Conservation (phyloP, 2,113 vertebrate genomes). For the Tachycineta bicolor region DNA sequence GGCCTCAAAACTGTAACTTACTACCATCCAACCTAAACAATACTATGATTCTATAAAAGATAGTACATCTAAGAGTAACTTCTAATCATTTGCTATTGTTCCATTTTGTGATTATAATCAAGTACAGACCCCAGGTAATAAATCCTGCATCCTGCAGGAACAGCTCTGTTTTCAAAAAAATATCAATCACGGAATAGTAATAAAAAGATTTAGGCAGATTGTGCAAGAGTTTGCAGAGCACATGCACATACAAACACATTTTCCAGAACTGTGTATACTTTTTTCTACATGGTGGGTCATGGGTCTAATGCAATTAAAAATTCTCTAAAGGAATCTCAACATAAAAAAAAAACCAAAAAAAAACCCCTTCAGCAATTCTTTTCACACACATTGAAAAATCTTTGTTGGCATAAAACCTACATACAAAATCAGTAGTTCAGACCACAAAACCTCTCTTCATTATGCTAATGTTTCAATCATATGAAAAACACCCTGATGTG, state of each 20-base stretch:
- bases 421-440: background rate
- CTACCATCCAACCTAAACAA: background rate
- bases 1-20: background rate
- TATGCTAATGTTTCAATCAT: slow-evolving; percentile 34
- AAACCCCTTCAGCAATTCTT: background rate
- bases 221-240: background rate
- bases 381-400: background rate
- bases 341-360: background rate
- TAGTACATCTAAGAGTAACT: background rate
- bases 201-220: background rate
- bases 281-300: background rate
- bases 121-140: background rate
- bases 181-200: background rate
- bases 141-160: background rate
- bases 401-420: background rate
- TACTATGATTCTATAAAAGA: background rate
- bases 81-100: background rate
- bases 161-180: background rate
- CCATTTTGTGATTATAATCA: background rate
- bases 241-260: background rate
- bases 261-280: background rate
- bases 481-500: slow-evolving; percentile 15
- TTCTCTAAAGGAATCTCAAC: background rate
- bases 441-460: background rate
- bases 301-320: slow-evolving; percentile 1